These are phyloP conservation scores for Antechinus stuartii DNA, from an alignment of 2,113 vertebrate genomes.

Conservation along the genomic window DNA sequence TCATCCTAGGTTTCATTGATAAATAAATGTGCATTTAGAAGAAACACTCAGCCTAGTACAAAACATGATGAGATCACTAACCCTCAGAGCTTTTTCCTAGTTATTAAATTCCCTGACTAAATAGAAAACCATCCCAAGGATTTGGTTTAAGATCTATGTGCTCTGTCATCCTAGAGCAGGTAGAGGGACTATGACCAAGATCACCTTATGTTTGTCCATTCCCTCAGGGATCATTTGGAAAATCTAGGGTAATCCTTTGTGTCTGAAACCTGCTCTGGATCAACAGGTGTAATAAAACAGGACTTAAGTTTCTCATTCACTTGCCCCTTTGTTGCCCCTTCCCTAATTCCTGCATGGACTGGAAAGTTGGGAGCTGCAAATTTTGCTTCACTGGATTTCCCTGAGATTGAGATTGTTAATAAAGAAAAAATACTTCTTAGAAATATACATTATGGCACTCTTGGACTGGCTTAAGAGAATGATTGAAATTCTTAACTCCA, in stretches of 20 bases:
- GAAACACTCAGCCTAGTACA: not conserved
- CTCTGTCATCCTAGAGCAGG: not conserved
- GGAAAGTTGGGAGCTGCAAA: not conserved
- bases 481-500: not conserved
- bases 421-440: not conserved
- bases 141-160: not conserved
- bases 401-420: not conserved
- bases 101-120: too few relatives aligned
- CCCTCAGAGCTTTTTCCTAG: not conserved
- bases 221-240: not conserved
- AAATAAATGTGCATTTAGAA: not conserved
- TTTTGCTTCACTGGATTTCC: not conserved
- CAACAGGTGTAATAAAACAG: not conserved
- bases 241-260: not conserved
- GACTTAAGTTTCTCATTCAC: not conserved
- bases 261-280: not conserved
- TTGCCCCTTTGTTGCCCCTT: not conserved
- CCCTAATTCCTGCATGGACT: not conserved
- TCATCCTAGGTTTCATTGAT: not conserved
- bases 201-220: not conserved
- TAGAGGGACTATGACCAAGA: not conserved
- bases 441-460: not conserved
- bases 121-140: not conserved
- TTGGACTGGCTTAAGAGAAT: not conserved
- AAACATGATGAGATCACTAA: not conserved